Evolutionary conservation across 2,113 vertebrate species (phyloP), one percentile per base, ranked within the genome.

Genomic region (Melanostigma gelatinosum): DNA sequence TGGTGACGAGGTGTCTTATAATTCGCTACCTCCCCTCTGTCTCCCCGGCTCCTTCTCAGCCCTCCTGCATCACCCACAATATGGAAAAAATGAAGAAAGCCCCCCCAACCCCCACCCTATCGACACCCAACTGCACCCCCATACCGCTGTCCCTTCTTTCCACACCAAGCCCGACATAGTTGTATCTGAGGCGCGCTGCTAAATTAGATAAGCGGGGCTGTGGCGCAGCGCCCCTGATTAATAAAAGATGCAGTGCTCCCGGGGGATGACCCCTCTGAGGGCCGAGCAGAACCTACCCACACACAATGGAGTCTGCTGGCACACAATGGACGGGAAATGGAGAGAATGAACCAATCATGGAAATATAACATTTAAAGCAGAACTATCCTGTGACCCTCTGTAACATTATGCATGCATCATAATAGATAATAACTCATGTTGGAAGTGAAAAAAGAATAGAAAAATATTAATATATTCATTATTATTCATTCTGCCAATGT

Each of bases 231-330:
- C 87, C 92, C 91, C 94, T 95, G 95, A 95, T 95, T 95, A 96
- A 96, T 96, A 95, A 96, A 95, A 95, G 95, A 96, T 95, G 95
- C 91, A 92, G 91, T 88, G 74, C 87, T 95, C 94, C 93, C 94
- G 72, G 77, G 94, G 92, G 94, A 93, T 70, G 89, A 88, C 86
- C 92, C 92, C 93, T 92, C 92, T 83, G 78, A 93, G 89, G 91
- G 92, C 91, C 82, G 57, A 82, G 85, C 88, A 79, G 85, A 88
- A 87, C 88, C 88, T 80, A 71, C 82, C 80, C 85, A 67, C 87
- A 94, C 93, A 95, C 93, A 95, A 95, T 94, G 86, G 89, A 84
- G 89, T 85, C 84, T 88, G 87, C 91, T 87, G 42, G 58, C 63
- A 74, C 90, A 95, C 94, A 96, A 93, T 94, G 92, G 93, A 93